Conservation (phyloP, 2,888 invertebrate genomes). For the Tridacna gigas region DNA sequence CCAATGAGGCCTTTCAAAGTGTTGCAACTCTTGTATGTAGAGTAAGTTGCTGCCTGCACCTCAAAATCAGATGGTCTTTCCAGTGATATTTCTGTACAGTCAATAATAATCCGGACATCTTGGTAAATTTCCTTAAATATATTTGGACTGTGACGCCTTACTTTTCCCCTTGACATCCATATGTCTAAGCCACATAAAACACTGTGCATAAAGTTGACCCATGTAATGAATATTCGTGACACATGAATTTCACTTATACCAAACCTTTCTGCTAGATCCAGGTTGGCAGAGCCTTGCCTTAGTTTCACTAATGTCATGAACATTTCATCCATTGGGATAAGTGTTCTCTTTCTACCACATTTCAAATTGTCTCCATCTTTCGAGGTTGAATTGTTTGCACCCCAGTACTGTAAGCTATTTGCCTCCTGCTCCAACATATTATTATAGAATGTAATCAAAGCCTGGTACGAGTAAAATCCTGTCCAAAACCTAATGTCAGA, state of each 20-base stretch:
- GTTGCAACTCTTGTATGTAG: constrained; percentile 26
- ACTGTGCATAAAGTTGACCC: constrained; percentile 17
- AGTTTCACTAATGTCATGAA: neutral
- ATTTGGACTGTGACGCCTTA: no score
- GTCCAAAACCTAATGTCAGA: no score
- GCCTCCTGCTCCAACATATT: no score
- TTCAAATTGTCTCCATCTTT: no score
- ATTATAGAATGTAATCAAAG: no score
- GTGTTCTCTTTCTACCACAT: no score
- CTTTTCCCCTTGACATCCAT: constrained; percentile 10
- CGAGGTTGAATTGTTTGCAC: no score
- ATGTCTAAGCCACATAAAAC: neutral
- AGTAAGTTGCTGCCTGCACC: constrained; percentile 23
- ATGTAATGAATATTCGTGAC: constrained; percentile 1
- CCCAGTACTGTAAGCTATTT: no score
- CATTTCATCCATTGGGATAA: no score
- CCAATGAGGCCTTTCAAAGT: constrained; percentile 29
- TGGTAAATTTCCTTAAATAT: neutral
- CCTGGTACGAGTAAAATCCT: no score
- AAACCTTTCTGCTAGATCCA: constrained; percentile 24
- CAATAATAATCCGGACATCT: constrained; percentile 3
- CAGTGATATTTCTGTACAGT: no score
- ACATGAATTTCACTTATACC: constrained; percentile 19
- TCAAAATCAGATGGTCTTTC: no score
- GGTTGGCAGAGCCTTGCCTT: constrained; percentile 11